A percentile compares a stretch with the other conserved stretches of the same genome.
phyloP scores from a whole-genome alignment of 1,140 invertebrate species.

The Dryas iulia region DNA sequence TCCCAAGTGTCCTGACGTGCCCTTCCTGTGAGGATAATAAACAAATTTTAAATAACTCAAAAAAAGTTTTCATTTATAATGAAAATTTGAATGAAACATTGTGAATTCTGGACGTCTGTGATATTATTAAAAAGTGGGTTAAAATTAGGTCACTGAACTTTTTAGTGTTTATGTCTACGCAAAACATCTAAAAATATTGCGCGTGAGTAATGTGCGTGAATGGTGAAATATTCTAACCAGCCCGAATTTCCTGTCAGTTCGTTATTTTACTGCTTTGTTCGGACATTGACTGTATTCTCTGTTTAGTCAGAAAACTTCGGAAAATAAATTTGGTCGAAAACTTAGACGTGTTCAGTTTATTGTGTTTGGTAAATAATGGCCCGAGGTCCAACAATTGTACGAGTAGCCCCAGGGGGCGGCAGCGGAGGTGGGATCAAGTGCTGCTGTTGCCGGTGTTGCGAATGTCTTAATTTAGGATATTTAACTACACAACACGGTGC shows the following conservation, averaged over 20 bases:
- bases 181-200: conserved; percentile 71
- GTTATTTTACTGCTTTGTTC: conserved; percentile 1
- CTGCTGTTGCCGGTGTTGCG: conserved; percentile 87
- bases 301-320: no score
- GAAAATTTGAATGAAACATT: no score
- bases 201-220: conserved; percentile 65
- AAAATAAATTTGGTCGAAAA: no score
- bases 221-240: conserved; percentile 57
- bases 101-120: no score
- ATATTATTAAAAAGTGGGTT: conserved; percentile 26
- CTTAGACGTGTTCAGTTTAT: no score
- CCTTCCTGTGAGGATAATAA: conserved; percentile 12
- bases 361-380: conserved; percentile 60
- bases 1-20: conserved; percentile 36
- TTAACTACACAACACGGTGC: conserved; percentile 85
- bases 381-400: conserved; percentile 69
- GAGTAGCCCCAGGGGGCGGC: conserved; percentile 54
- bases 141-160: conserved; percentile 62
- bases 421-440: conserved; percentile 82
- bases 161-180: conserved; percentile 42
- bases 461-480: conserved; percentile 89
- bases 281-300: not conserved
- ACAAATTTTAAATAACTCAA: not conserved
- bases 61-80: not conserved
- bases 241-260: conserved; percentile 53